These are phyloP conservation scores for Castor canadensis DNA, from an alignment of 2,113 vertebrate genomes.

Conservation along the genomic window DNA sequence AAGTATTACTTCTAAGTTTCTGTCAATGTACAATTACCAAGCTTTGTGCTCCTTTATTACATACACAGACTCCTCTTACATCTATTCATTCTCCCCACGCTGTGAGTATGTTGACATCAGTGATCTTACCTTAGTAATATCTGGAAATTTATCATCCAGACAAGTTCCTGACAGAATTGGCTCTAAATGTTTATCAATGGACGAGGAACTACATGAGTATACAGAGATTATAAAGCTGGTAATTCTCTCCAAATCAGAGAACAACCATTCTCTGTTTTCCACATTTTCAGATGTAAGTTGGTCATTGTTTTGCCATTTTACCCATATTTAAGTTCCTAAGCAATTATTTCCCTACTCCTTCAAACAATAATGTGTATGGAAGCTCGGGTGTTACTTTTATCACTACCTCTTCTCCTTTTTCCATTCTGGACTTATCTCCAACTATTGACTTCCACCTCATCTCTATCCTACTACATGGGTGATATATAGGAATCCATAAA, in stretches of 20 bases:
- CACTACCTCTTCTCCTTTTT: background rate
- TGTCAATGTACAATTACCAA: background rate
- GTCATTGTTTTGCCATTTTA: background rate
- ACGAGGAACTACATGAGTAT: background rate
- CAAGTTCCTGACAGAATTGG: background rate
- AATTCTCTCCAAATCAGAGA: background rate
- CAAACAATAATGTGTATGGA: background rate
- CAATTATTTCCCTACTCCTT: background rate
- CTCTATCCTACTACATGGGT: background rate
- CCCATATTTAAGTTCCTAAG: background rate
- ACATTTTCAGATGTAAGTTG: constrained; percentile 5
- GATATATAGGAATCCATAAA: background rate
- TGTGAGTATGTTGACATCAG: background rate
- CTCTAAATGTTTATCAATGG: background rate
- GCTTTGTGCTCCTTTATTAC: background rate
- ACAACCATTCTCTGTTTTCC: background rate
- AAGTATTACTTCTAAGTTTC: background rate
- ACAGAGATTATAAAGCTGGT: background rate
- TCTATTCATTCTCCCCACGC: background rate
- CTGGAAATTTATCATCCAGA: background rate
- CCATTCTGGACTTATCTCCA: background rate
- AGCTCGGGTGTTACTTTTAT: background rate
- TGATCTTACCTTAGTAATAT: background rate
- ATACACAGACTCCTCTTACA: background rate
- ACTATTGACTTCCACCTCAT: background rate